Evolutionary conservation across 2,797 vertebrate species (phyloP).

Genomic region (Sebastes itinus): DNA sequence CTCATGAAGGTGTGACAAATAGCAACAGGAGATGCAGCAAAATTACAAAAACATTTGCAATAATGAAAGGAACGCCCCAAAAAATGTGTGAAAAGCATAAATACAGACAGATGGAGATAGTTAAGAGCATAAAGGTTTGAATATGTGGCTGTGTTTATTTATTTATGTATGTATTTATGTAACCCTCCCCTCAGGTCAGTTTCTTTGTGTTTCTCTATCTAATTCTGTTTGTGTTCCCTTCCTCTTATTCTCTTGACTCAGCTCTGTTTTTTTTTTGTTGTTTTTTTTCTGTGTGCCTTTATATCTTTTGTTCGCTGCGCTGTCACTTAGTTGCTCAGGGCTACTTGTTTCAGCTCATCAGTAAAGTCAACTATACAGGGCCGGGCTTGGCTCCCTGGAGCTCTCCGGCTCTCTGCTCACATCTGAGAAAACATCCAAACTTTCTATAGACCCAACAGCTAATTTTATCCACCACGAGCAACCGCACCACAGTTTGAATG

Average conservation of each 20-base stretch:
- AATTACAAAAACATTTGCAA: conserved; percentile 14
- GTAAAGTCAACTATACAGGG: conserved; percentile 42
- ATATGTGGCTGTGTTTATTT: conserved; percentile 22
- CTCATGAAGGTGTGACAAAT: neutral
- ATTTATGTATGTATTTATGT: conserved; percentile 1
- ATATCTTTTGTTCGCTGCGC: conserved; percentile 35
- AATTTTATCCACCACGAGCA: neutral
- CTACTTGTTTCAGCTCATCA: conserved; percentile 58
- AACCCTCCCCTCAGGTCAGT: conserved; percentile 34
- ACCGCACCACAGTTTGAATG: neutral
- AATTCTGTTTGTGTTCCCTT: conserved; percentile 47
- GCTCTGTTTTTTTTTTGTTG: conserved; percentile 11
- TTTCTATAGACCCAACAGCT: neutral
- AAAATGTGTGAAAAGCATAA: neutral
- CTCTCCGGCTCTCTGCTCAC: conserved; percentile 14
- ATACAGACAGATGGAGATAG: neutral
- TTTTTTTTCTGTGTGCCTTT: conserved; percentile 21
- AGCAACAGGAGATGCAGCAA: neutral
- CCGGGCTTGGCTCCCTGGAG: conserved; percentile 20
- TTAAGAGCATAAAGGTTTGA: conserved; percentile 10
- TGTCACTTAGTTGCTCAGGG: conserved; percentile 52
- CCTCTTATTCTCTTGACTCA: conserved; percentile 39
- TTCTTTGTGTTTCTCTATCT: conserved; percentile 41
- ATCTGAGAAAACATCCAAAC: conserved; percentile 38
- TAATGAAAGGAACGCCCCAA: neutral